Evolutionary conservation across 1,140 invertebrate species (phyloP).

Genomic region (Aphaenogaster ashmeadi): DNA sequence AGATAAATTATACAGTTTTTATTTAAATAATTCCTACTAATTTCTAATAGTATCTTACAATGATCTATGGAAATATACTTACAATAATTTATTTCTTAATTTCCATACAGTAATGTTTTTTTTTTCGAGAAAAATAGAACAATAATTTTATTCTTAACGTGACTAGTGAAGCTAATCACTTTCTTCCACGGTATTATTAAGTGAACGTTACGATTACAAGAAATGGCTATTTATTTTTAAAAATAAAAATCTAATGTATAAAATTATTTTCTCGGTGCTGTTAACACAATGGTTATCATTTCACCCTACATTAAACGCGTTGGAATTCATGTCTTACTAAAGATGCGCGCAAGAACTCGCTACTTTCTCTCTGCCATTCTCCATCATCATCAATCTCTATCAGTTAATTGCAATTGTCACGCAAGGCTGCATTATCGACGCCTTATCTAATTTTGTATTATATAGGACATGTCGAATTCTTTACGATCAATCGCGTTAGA

Average conservation of each 20-base stretch:
- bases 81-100: slow-evolving; percentile 20
- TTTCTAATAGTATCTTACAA: background rate
- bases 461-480: slow-evolving; percentile 25
- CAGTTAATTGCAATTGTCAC: slow-evolving; percentile 56
- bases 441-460: slow-evolving; percentile 11
- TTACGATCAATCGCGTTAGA: slow-evolving; percentile 23
- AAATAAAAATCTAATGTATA: slow-evolving; percentile 6
- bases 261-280: background rate
- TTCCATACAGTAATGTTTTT: background rate
- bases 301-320: slow-evolving; percentile 51
- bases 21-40: background rate
- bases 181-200: background rate
- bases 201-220: background rate
- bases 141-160: background rate
- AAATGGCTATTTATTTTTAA: slow-evolving; percentile 30
- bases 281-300: slow-evolving; percentile 36
- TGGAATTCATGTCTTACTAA: slow-evolving; percentile 54
- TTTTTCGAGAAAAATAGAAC: background rate
- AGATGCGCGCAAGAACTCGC: slow-evolving; percentile 29
- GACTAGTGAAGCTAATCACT: background rate
- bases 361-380: slow-evolving; percentile 57
- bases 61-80: background rate
- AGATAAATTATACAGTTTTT: background rate
- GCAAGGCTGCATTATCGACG: slow-evolving; percentile 39
- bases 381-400: slow-evolving; percentile 54